Percentiles rank a stretch among this genome's conserved stretches.
Conservation (phyloP, 2,113 vertebrate genomes). For the Anser cygnoides region DNA sequence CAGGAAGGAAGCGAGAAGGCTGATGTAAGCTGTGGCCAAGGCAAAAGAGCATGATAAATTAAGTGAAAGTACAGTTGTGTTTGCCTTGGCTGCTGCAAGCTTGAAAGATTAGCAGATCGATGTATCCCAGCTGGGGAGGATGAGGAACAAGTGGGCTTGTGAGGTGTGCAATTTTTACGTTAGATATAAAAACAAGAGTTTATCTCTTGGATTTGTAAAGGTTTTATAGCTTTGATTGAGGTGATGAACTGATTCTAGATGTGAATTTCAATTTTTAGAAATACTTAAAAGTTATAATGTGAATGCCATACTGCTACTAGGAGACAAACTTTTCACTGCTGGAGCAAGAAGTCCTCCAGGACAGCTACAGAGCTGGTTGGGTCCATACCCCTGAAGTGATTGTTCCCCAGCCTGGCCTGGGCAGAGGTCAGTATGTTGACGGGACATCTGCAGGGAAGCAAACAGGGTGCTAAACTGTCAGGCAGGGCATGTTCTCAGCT, state of each 20-base stretch:
- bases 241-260: not conserved
- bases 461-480: not conserved
- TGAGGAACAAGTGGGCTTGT: not conserved
- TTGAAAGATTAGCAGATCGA: not conserved
- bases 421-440: not conserved
- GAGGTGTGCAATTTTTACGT: not conserved
- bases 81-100: slow-evolving; percentile 7
- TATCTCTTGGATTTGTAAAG: not conserved
- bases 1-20: slow-evolving; percentile 49
- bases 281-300: not conserved
- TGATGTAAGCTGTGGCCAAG: slow-evolving; percentile 17
- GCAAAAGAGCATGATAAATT: not conserved
- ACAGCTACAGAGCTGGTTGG: not conserved
- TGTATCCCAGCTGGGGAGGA: not conserved
- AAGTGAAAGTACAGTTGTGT: not conserved
- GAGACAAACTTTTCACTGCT: not conserved
- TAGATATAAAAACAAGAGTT: not conserved
- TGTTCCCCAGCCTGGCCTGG: not conserved
- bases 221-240: not conserved
- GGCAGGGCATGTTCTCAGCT: not conserved
- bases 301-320: not conserved
- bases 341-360: not conserved
- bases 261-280: not conserved
- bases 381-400: not conserved
- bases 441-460: not conserved